These are phyloP conservation scores for Mus pahari DNA, from an alignment of 2,113 vertebrate species.

Conservation along the genomic window DNA sequence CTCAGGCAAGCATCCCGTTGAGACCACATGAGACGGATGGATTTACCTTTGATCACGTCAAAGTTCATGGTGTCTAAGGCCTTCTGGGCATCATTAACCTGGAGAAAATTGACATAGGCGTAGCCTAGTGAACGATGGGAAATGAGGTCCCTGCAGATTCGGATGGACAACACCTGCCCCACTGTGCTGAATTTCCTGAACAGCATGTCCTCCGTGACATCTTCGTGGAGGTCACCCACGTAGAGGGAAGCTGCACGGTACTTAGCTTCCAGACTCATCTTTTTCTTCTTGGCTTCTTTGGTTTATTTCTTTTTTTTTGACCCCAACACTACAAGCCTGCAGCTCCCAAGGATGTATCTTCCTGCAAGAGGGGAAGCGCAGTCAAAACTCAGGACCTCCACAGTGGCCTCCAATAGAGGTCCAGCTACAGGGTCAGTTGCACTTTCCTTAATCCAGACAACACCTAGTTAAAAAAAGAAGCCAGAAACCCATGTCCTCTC, in stretches of 20 bases:
- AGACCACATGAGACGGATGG: slow-evolving; percentile 99
- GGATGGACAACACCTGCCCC: slow-evolving; percentile 71
- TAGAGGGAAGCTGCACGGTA: slow-evolving; percentile 77
- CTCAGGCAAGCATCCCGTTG: slow-evolving; percentile 95
- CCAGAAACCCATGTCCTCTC: not conserved
- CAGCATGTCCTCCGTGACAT: slow-evolving; percentile 75
- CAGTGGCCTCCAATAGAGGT: accelerated
- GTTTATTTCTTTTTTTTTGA: not conserved
- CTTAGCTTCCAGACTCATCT: slow-evolving; percentile 64
- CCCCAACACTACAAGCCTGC: not conserved
- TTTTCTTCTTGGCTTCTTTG: not conserved
- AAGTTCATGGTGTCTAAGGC: slow-evolving; percentile 99
- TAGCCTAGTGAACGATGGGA: slow-evolving; percentile 68
- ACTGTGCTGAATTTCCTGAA: slow-evolving; percentile 72
- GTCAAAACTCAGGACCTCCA: not conserved
- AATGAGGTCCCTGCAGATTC: slow-evolving; percentile 71
- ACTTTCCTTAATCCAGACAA: not conserved
- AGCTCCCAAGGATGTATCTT: not conserved
- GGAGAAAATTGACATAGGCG: slow-evolving; percentile 77
- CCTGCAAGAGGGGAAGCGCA: not conserved
- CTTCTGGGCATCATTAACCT: slow-evolving; percentile 88
- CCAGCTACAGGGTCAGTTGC: not conserved
- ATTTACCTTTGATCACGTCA: slow-evolving; percentile 94
- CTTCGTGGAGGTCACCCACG: slow-evolving; percentile 69
- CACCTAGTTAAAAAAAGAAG: not conserved